These are phyloP conservation scores for Ictalurus furcatus DNA, from an alignment of 2,113 vertebrate species.

Conservation along the genomic window DNA sequence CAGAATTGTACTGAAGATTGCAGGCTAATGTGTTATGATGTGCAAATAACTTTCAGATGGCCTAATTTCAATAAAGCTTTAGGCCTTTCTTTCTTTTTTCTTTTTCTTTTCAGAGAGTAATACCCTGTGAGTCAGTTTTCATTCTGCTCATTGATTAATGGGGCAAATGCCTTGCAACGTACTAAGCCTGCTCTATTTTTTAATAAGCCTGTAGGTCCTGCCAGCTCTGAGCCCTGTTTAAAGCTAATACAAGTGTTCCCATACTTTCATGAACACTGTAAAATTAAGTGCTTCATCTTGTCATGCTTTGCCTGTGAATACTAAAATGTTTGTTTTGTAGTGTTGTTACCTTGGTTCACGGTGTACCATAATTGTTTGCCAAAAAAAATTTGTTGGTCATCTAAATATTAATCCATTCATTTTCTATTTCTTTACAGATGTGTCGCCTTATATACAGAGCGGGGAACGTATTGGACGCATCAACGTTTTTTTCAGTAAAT, in stretches of 20 bases:
- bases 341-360: neutral
- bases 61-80: neutral
- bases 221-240: neutral
- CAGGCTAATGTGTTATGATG: neutral
- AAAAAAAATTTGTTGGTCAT: neutral
- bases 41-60: neutral
- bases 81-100: neutral
- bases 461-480: too few relatives aligned
- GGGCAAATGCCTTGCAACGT: neutral
- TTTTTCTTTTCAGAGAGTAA: neutral
- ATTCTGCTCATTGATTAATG: neutral
- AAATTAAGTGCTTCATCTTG: neutral
- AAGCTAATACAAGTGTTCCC: neutral
- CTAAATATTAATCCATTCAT: neutral
- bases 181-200: neutral
- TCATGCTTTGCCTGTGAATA: neutral
- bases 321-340: neutral
- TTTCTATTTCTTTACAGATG: neutral
- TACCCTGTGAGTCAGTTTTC: neutral
- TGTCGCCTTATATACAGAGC: too few relatives aligned
- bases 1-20: neutral
- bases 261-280: neutral
- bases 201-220: constrained; percentile 3
- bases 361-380: neutral
- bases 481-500: too few relatives aligned